Conservation (phyloP, 2,113 vertebrate genomes). For the Campylomormyrus numenius region DNA sequence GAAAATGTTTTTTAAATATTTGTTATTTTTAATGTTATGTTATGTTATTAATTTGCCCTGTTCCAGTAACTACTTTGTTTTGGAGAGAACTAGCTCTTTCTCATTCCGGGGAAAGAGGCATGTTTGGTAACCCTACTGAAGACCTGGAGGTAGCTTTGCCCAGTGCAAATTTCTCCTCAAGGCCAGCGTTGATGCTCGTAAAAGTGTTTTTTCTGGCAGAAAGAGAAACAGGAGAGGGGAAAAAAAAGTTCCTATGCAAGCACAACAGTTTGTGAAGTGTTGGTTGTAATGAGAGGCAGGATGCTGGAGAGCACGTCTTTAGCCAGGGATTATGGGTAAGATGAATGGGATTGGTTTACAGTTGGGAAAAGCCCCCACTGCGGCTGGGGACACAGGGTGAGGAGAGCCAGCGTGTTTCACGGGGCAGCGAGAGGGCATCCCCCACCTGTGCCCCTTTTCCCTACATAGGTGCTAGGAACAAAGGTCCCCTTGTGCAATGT, state of each 20-base stretch:
- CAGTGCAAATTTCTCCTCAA: neutral
- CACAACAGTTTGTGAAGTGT: conserved; percentile 24
- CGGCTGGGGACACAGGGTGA: conserved; percentile 32
- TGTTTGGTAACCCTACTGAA: conserved; percentile 1
- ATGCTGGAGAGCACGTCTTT: conserved; percentile 23
- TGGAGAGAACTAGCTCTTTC: neutral
- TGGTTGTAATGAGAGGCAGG: conserved; percentile 31
- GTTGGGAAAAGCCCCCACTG: conserved; percentile 29
- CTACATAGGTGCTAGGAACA: conserved; percentile 19
- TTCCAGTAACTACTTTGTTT: neutral
- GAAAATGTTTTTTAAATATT: neutral
- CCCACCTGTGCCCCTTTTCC: neutral
- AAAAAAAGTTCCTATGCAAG: conserved; percentile 17
- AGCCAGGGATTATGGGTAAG: conserved; percentile 24
- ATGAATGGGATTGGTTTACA: conserved; percentile 37
- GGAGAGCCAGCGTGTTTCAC: conserved; percentile 32
- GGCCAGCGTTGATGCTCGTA: neutral
- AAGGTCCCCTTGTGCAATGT: conserved; percentile 32
- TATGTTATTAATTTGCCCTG: neutral
- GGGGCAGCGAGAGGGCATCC: conserved; percentile 14
- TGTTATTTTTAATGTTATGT: neutral
- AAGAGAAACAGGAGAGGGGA: conserved; percentile 1
- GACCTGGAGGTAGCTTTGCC: neutral
- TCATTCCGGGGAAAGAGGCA: neutral
- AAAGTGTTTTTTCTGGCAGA: conserved; percentile 23